These are phyloP conservation scores for Cynoglossus semilaevis DNA, from an alignment of 2,113 vertebrate genomes.

Conservation along the genomic window DNA sequence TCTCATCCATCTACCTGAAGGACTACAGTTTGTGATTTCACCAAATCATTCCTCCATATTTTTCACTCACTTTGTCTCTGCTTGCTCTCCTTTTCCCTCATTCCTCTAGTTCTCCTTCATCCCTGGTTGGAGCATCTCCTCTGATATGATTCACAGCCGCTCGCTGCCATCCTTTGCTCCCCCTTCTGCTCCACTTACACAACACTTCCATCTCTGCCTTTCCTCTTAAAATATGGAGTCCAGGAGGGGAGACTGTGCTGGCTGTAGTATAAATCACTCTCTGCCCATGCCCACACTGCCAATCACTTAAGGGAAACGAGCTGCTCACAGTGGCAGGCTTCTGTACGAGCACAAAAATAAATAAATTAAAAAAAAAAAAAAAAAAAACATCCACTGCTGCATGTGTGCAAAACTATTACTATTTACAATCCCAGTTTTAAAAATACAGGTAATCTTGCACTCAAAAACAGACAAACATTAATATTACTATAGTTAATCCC, in stretches of 20 bases:
- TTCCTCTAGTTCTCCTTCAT: conserved; percentile 27
- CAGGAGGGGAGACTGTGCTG: conserved; percentile 30
- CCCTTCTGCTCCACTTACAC: conserved; percentile 26
- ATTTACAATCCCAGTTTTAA: too few species aligned
- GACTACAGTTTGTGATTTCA: conserved; percentile 5
- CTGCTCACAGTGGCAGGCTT: conserved; percentile 9
- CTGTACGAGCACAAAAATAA: background rate
- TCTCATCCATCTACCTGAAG: conserved; percentile 2
- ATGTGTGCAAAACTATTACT: background rate
- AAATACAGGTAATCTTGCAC: background rate
- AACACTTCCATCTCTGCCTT: conserved; percentile 21
- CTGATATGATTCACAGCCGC: conserved; percentile 23
- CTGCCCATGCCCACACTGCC: conserved; percentile 34
- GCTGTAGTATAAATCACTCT: conserved; percentile 55
- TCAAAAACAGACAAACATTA: background rate
- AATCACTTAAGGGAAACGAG: conserved; percentile 60
- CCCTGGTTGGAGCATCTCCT: conserved; percentile 13
- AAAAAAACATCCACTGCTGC: background rate
- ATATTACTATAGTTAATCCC: too few species aligned
- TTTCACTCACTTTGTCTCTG: conserved; percentile 9
- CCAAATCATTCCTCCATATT: conserved; percentile 24
- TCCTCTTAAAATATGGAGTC: conserved; percentile 23
- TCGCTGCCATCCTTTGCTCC: conserved; percentile 6
- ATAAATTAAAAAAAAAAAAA: too few species aligned
- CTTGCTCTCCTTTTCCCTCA: conserved; percentile 8